A percentile compares a stretch with the other conserved stretches of the same genome.
Conservation (phyloP, 2,113 vertebrate genomes). For the Coturnix japonica region DNA sequence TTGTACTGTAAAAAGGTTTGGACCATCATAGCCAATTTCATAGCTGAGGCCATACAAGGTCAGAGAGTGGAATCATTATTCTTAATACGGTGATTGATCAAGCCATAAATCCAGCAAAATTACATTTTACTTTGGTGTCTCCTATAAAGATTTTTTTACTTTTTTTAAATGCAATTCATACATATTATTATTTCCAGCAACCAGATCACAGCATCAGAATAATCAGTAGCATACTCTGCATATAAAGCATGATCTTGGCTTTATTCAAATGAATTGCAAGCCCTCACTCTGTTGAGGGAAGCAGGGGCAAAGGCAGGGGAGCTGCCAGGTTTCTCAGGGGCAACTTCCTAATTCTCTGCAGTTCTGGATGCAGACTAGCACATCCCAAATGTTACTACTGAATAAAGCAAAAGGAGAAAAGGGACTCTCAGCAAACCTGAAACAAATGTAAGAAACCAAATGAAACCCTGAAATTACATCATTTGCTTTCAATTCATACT, state of each 20-base stretch:
- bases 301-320: neutral
- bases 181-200: neutral
- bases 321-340: neutral
- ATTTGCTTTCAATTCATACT: neutral
- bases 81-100: slow-evolving; percentile 63
- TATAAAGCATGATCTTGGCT: neutral
- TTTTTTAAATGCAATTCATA: neutral
- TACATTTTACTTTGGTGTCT: slow-evolving; percentile 41
- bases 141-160: neutral
- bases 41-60: slow-evolving; percentile 52
- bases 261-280: neutral
- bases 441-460: neutral
- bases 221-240: neutral
- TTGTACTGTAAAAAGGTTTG: slow-evolving; percentile 42
- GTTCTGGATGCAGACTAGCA: neutral
- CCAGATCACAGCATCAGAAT: neutral
- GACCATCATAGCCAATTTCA: slow-evolving; percentile 33
- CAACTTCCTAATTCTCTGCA: neutral
- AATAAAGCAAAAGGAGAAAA: neutral
- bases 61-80: slow-evolving; percentile 30
- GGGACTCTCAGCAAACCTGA: neutral
- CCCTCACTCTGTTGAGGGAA: neutral
- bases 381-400: neutral
- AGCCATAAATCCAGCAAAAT: slow-evolving; percentile 57
- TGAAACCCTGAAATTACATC: neutral